A percentile compares a stretch with the other conserved stretches of the same genome.
Evolutionary conservation across 2,888 invertebrate species (phyloP).

Genomic region (Zaprionus bogoriensis): DNA sequence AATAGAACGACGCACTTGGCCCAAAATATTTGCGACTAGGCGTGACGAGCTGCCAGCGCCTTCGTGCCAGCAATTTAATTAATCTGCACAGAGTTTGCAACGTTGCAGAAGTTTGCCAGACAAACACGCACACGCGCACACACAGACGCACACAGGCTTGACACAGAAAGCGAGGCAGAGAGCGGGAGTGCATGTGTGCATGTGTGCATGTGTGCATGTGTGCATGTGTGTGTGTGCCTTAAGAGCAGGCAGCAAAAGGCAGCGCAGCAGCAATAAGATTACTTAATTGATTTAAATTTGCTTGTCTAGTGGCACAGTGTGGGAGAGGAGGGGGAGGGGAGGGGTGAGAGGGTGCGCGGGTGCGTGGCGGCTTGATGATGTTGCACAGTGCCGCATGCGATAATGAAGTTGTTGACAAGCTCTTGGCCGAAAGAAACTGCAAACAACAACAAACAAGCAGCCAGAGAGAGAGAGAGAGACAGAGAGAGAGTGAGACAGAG

Average conservation of each 20-base stretch:
- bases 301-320: slow-evolving; percentile 58
- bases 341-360: background rate
- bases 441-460: slow-evolving; percentile 49
- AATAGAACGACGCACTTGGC: slow-evolving; percentile 41
- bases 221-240: slow-evolving; percentile 33
- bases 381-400: slow-evolving; percentile 64
- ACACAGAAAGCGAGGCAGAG: slow-evolving; percentile 46
- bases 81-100: slow-evolving; percentile 75
- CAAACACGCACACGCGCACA: slow-evolving; percentile 21
- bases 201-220: slow-evolving; percentile 6
- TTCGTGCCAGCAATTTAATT: slow-evolving; percentile 69
- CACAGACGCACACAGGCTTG: slow-evolving; percentile 47
- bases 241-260: slow-evolving; percentile 51
- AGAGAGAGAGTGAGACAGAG: slow-evolving; percentile 9
- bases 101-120: slow-evolving; percentile 66
- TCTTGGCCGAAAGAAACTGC: slow-evolving; percentile 59
- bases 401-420: slow-evolving; percentile 78
- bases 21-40: slow-evolving; percentile 3
- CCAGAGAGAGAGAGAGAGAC: background rate
- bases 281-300: slow-evolving; percentile 75
- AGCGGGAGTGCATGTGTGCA: slow-evolving; percentile 10
- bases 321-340: background rate
- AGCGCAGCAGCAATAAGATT: slow-evolving; percentile 60
- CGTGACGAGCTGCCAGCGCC: background rate
- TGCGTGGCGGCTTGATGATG: slow-evolving; percentile 36